Evolutionary conservation across 1,140 invertebrate genomes (phyloP).

Genomic region (Halictus rubicundus): DNA sequence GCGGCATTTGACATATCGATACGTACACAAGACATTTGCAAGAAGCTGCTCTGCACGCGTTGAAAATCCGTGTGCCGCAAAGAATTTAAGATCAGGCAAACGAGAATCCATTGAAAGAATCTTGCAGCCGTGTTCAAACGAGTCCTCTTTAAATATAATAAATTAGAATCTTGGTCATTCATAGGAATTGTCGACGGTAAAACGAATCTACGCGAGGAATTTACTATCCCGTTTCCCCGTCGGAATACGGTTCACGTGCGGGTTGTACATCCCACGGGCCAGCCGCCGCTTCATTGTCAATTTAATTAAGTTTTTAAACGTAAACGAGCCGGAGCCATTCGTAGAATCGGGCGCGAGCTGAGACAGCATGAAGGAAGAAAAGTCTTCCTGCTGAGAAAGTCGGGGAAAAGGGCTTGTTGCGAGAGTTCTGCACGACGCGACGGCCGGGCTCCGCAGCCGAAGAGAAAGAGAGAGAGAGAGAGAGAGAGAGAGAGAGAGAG

Average conservation of each 20-base stretch:
- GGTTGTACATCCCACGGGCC: neutral
- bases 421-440: slow-evolving; percentile 3
- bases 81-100: neutral
- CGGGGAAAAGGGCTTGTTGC: neutral
- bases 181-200: neutral
- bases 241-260: neutral
- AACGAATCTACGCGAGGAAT: neutral
- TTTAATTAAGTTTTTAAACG: slow-evolving; percentile 56
- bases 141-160: neutral
- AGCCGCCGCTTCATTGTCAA: slow-evolving; percentile 7
- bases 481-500: too few species aligned
- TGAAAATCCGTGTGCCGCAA: neutral
- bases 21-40: too few species aligned
- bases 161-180: slow-evolving; percentile 4
- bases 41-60: too few species aligned
- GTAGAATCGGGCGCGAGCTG: slow-evolving; percentile 1
- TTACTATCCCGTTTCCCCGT: neutral
- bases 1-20: too few species aligned
- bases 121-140: neutral
- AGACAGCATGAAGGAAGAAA: neutral
- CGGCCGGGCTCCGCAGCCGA: neutral
- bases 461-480: too few species aligned
- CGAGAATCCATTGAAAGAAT: neutral
- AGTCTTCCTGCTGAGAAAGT: neutral
- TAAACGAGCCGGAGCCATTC: slow-evolving; percentile 39